Percentiles rank a stretch among this genome's conserved stretches.
phyloP scores from a whole-genome alignment of 2,888 invertebrate genomes.

The Drosophila formosana region DNA sequence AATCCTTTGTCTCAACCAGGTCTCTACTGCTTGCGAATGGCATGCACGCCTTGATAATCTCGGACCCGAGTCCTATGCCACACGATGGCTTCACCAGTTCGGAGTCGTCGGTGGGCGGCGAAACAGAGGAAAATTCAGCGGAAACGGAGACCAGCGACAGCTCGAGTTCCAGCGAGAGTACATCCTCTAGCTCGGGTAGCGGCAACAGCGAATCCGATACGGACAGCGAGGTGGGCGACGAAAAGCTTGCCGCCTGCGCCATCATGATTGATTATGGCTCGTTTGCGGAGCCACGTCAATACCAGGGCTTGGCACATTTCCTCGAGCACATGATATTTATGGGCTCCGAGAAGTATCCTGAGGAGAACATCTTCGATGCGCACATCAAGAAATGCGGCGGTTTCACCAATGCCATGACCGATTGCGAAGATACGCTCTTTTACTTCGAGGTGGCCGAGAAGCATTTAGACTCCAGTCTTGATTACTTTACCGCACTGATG shows the following conservation, averaged over 20 bases:
- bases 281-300: constrained; percentile 92
- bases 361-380: constrained; percentile 93
- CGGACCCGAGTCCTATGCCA: constrained; percentile 86
- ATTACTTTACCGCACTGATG: constrained; percentile 95
- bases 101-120: constrained; percentile 71
- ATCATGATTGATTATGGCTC: constrained; percentile 91
- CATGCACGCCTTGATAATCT: constrained; percentile 89
- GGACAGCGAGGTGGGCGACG: constrained; percentile 73
- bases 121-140: constrained; percentile 65
- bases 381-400: constrained; percentile 94
- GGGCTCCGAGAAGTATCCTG: constrained; percentile 96
- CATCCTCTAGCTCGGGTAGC: constrained; percentile 49
- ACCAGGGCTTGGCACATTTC: constrained; percentile 94
- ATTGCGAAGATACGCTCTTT: constrained; percentile 94
- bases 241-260: constrained; percentile 89
- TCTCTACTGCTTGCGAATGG: constrained; percentile 90
- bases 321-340: constrained; percentile 97
- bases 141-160: constrained; percentile 67
- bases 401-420: constrained; percentile 94
- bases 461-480: constrained; percentile 90
- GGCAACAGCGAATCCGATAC: constrained; percentile 32
- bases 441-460: constrained; percentile 95
- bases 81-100: constrained; percentile 79
- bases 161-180: constrained; percentile 23
- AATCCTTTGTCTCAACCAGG: constrained; percentile 82